Evolutionary conservation across 2,113 vertebrate genomes (phyloP).

Genomic region (Melanerpes aurifrons): DNA sequence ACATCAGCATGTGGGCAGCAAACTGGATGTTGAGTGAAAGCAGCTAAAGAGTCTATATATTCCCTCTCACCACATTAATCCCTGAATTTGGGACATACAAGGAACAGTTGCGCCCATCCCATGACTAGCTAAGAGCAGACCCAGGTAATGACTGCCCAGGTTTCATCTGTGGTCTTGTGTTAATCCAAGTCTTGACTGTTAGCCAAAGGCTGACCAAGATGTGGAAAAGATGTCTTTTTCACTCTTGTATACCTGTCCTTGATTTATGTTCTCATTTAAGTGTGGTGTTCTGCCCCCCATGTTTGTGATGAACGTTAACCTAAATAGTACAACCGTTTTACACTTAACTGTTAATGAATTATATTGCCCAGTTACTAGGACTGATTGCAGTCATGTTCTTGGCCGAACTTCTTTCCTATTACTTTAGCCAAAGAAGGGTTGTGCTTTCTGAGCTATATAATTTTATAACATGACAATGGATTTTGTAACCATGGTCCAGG

Average conservation of each 20-base stretch:
- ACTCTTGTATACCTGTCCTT: rapidly evolving
- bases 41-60: background rate
- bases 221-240: background rate
- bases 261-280: background rate
- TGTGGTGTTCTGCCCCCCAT: background rate
- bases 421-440: background rate
- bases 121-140: background rate
- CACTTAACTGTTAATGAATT: background rate
- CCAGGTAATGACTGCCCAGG: background rate
- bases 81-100: background rate
- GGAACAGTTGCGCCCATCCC: background rate
- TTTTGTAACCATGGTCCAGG: background rate
- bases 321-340: background rate
- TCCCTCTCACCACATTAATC: background rate
- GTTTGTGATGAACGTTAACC: background rate
- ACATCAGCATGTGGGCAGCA: background rate
- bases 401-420: background rate
- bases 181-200: background rate
- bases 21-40: background rate
- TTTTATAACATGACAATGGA: background rate
- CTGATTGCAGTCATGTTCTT: background rate
- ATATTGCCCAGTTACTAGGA: background rate
- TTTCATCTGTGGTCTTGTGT: background rate
- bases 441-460: rapidly evolving
- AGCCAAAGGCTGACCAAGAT: background rate